Base-by-base conservation (phyloP, 2,888 invertebrate genomes). In the Drosophila demipolita region DNA sequence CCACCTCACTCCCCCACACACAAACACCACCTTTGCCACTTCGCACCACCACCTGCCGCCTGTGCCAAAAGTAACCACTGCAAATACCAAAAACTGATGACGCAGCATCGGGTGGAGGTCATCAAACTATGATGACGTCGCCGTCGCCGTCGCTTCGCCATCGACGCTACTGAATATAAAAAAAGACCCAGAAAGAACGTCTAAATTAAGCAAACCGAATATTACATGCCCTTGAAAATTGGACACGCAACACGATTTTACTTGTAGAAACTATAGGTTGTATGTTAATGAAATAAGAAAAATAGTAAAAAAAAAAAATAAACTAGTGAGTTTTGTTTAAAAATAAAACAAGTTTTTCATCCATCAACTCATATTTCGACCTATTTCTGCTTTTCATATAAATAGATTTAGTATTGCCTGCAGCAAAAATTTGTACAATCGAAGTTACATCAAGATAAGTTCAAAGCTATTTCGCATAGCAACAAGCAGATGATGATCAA, bases 111-210 rank as follows among this genome's bases (percentile, higher is more conserved):
- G 32, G 53, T 58, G 69, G 86, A 82, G 89, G 90, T 90, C 90
- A 89, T 91, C 90, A 90, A 90, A 90, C 91, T 91, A 80, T 87
- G 82, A 78, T 82, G 85, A 83, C 83, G 87, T 85, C 73, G 78
- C 23, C 29, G 29, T 29, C 29, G 29, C 36, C 20, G 20, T 40
- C 45, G 36, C 20, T 12, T 17, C 35, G 26, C 38, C 49, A 45
- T 48, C 50, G 48, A 65, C 52, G 66, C 66, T 68, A 76, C 82
- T 54, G 69, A 64, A 70, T 29, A n/a, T 6, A 29, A 29, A n/a
- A 26, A 15, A 53, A 23, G 20, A 53, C 4, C n/a, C 9, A 23
- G 36, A 36, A 36, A 15, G 2, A 23, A 45, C 4, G 23, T 45
- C 23, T 15, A 45, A 45, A 45, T 45, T 23, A 15, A 8, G 45